phyloP scores from a whole-genome alignment of 2,888 invertebrate genomes.

The Himalopsyche japonica region DNA sequence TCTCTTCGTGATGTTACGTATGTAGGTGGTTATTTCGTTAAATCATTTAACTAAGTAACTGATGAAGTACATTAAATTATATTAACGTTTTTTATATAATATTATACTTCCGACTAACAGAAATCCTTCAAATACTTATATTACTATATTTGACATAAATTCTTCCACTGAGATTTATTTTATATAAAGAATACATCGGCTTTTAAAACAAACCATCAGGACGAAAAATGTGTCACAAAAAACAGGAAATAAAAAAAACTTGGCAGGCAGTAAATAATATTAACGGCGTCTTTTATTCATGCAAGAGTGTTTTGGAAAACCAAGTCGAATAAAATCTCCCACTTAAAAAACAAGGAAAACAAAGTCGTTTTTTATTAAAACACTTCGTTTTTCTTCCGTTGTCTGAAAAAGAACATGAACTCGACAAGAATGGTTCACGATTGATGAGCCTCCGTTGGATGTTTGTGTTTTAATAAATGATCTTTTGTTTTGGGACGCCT shows the following conservation, averaged over 20 bases:
- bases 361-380: conserved; percentile 1
- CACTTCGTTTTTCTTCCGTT: background rate
- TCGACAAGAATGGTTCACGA: background rate
- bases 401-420: background rate
- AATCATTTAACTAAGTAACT: no score
- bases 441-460: background rate
- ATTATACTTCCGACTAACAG: no score
- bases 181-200: no score
- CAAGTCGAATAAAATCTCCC: background rate
- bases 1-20: no score
- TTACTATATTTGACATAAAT: no score
- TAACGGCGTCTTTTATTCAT: background rate
- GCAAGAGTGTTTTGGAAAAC: background rate
- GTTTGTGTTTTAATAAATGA: background rate
- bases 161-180: no score
- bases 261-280: background rate
- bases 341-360: background rate
- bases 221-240: background rate
- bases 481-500: background rate
- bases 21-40: no score
- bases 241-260: background rate
- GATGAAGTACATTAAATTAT: no score
- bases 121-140: no score
- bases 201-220: background rate
- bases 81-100: no score